Evolutionary conservation across 2,888 invertebrate species (phyloP), one percentile per base, ranked within the genome.

Genomic region (Ophraella communa): DNA sequence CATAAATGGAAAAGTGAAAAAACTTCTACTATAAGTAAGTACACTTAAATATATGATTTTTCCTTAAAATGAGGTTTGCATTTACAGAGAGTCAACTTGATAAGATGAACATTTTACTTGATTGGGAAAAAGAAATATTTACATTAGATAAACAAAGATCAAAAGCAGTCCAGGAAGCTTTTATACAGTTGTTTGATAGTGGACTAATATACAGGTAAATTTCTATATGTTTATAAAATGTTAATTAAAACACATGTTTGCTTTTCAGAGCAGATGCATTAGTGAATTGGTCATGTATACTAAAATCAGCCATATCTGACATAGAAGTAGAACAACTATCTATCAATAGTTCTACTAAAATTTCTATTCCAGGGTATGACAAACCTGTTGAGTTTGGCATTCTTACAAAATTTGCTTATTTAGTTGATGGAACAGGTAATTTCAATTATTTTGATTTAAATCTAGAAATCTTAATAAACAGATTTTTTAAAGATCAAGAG

Each of bases 321-420:
- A 98, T 99, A 71, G 99, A 99, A 83, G 97, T 98, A 2, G 98
- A 99, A 80, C 98, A 99, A 83, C 81, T 92, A 42, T 95, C 98
- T 78, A 82, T 99, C 39, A 79, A 88, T 2, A 97, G 97, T 0
- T 85, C 92, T 54, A 99, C 97, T 0, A 80, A 94, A 72, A 80
- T 99, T 51, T 78, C 88, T 21, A 95, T 99, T 70, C 98, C 99
- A 0, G 97, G 97, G 0, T 96, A 96, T 80, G 85, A 88, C n/a
- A 87, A 82, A 11, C 82, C 88, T 80, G 88, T 98, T 20, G 95
- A 96, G 80, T 98, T 99, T 80, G 99, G 99, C 2, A 92, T 95
- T 27, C 84, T 99, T 10, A 89, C 94, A 1, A 89, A 90, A 42
- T 99, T 99, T 84, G 95, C 96, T 0, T 99, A 99, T 82, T 89